Percentiles rank a stretch among this genome's conserved stretches.
Conservation (phyloP, 2,888 invertebrate species). For the Odontothrips loti region DNA sequence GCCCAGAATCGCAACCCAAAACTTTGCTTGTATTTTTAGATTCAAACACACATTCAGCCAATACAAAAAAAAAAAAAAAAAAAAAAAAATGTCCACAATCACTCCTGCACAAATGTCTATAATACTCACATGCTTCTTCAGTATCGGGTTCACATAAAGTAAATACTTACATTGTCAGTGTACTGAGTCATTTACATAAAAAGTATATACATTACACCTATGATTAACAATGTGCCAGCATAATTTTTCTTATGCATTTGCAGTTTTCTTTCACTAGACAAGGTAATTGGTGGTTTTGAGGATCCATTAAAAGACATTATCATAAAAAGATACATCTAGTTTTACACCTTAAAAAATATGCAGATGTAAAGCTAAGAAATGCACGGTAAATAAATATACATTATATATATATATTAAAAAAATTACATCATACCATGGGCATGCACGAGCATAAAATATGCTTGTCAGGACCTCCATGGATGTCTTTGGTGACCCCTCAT, state of each 20-base stretch:
- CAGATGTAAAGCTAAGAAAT: conserved; percentile 19
- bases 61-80: background rate
- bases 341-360: background rate
- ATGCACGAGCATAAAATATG: background rate
- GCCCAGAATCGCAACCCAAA: background rate
- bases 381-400: conserved; percentile 23
- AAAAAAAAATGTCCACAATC: background rate
- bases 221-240: conserved; percentile 20
- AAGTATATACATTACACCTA: conserved; percentile 14
- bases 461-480: conserved; percentile 3
- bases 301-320: background rate
- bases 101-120: background rate
- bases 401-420: background rate
- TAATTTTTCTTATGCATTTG: background rate
- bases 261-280: background rate
- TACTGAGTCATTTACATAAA: conserved; percentile 20
- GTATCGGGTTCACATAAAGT: background rate
- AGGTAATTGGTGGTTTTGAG: conserved; percentile 5
- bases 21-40: background rate
- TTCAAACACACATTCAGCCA: background rate
- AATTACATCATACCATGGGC: background rate
- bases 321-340: background rate
- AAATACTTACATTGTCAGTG: conserved; percentile 23
- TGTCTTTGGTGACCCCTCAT: conserved; percentile 9
- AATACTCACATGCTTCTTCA: background rate